Evolutionary conservation across 2,888 invertebrate species (phyloP).

Genomic region (Spicauda simplicius): DNA sequence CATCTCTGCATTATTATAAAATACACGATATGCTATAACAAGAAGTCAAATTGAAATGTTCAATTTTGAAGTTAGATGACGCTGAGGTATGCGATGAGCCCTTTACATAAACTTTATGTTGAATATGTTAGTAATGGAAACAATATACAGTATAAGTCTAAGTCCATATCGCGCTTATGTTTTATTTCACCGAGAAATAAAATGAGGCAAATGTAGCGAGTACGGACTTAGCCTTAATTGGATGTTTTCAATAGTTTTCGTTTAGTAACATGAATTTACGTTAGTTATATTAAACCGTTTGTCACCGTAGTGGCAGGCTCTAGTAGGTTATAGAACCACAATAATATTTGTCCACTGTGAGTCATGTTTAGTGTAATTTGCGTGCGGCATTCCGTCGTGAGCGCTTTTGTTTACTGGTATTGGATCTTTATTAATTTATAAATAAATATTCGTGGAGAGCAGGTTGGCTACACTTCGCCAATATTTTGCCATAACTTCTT

Average conservation of each 20-base stretch:
- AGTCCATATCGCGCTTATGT: not conserved
- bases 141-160: not conserved
- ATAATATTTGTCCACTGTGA: constrained; percentile 45
- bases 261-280: not conserved
- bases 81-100: constrained; percentile 6
- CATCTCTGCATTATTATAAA: not conserved
- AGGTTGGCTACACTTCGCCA: constrained; percentile 72
- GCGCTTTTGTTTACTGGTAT: constrained; percentile 57
- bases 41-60: constrained; percentile 17
- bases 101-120: constrained; percentile 19
- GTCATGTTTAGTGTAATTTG: constrained; percentile 53
- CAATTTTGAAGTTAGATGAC: not conserved
- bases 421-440: constrained; percentile 59
- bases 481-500: constrained; percentile 80
- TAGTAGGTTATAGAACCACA: not conserved
- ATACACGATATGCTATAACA: not conserved
- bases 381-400: constrained; percentile 55
- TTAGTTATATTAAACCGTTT: constrained; percentile 3
- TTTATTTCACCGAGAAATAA: not conserved
- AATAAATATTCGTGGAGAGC: constrained; percentile 68
- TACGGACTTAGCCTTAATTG: not conserved
- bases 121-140: constrained; percentile 12
- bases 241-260: constrained; percentile 9
- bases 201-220: not conserved
- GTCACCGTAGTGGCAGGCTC: constrained; percentile 2